phyloP scores from a whole-genome alignment of 1,140 invertebrate species.

The Acyrthosiphon pisum region DNA sequence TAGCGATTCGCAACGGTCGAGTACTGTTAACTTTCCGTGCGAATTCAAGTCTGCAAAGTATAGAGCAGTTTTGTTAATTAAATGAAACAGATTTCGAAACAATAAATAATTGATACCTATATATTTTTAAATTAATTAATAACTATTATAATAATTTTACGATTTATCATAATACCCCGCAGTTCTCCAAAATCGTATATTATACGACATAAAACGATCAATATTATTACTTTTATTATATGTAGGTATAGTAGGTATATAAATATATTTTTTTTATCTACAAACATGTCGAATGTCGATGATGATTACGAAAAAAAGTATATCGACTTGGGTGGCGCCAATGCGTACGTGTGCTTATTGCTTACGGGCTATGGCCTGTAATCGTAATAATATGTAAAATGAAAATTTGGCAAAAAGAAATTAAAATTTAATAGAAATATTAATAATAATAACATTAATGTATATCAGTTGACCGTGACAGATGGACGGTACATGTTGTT shows the following conservation, averaged over 20 bases:
- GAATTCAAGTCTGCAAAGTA: not conserved
- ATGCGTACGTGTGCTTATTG: not conserved
- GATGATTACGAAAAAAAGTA: not conserved
- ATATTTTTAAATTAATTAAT: too few species aligned
- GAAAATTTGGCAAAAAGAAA: not conserved
- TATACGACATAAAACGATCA: not conserved
- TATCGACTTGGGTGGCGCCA: slow-evolving; percentile 11
- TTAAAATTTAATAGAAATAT: not conserved
- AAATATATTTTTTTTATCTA: not conserved
- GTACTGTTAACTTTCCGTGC: not conserved
- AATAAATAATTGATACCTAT: not conserved
- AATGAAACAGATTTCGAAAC: not conserved
- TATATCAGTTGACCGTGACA: not conserved
- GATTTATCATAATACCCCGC: too few species aligned
- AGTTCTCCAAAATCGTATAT: too few species aligned
- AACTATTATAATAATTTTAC: too few species aligned
- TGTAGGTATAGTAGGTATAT: too few species aligned
- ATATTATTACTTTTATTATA: not conserved
- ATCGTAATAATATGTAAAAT: slow-evolving; percentile 19
- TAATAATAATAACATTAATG: not conserved
- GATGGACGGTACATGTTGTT: not conserved
- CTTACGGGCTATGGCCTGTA: not conserved
- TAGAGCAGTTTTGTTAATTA: too few species aligned
- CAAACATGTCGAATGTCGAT: not conserved
- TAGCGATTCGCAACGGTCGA: too few species aligned